Evolutionary conservation across 2,888 invertebrate genomes (phyloP).

Genomic region (Leucoma salicis): DNA sequence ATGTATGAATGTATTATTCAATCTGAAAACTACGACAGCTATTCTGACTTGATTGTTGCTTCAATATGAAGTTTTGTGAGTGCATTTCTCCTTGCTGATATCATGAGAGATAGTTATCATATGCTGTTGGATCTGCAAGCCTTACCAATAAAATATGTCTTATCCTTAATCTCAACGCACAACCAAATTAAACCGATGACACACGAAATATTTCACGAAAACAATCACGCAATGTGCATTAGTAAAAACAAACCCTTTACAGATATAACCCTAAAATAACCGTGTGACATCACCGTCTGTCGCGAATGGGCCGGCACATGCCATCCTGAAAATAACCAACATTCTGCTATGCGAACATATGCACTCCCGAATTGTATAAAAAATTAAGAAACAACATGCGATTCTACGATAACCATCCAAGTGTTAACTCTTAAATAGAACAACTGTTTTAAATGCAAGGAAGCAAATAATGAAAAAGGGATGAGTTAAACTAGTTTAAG

Average conservation of each 20-base stretch:
- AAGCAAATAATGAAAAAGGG: conserved; percentile 54
- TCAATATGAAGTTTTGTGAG: too few relatives aligned
- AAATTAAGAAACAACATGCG: conserved; percentile 25
- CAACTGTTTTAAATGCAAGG: conserved; percentile 45
- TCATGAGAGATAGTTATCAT: too few relatives aligned
- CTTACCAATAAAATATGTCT: too few relatives aligned
- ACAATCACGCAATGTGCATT: conserved; percentile 33
- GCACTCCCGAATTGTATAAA: conserved; percentile 24
- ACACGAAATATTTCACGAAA: conserved; percentile 20
- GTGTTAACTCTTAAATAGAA: conserved; percentile 52
- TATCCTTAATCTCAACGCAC: too few relatives aligned
- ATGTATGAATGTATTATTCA: too few relatives aligned
- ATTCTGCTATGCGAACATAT: conserved; percentile 56
- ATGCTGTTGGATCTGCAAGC: too few relatives aligned
- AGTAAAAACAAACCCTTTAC: conserved; percentile 61
- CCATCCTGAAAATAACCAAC: conserved; percentile 70
- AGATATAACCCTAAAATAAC: conserved; percentile 58
- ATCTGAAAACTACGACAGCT: too few relatives aligned
- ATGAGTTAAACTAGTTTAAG: conserved; percentile 19
- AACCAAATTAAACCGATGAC: conserved; percentile 15
- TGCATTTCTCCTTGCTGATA: too few relatives aligned
- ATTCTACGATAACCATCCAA: conserved; percentile 51
- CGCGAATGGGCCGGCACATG: conserved; percentile 71
- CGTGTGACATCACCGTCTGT: conserved; percentile 76
- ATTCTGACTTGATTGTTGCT: too few relatives aligned